phyloP scores from a whole-genome alignment of 2,888 invertebrate species.

The Neoscelio sp. region DNA sequence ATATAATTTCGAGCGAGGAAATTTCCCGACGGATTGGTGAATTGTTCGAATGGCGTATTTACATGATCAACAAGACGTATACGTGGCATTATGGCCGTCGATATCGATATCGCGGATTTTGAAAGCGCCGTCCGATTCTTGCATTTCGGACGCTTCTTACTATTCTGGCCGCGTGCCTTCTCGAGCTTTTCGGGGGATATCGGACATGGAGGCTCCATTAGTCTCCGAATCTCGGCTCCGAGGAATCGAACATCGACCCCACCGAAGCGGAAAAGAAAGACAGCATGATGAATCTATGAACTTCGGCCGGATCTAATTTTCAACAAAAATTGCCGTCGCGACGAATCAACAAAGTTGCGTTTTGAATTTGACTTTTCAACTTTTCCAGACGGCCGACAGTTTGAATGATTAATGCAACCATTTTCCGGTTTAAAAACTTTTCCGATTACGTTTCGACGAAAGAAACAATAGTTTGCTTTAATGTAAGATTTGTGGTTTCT shows the following conservation, averaged over 20 bases:
- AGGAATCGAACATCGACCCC: slow-evolving; percentile 47
- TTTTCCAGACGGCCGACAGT: not conserved
- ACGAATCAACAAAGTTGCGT: slow-evolving; percentile 29
- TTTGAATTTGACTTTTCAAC: slow-evolving; percentile 37
- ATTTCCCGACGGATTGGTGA: slow-evolving; percentile 7
- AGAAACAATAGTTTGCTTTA: too few relatives aligned
- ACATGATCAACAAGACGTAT: slow-evolving; percentile 22
- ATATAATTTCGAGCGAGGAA: not conserved
- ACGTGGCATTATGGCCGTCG: slow-evolving; percentile 15
- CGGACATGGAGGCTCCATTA: slow-evolving; percentile 69
- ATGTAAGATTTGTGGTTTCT: not conserved
- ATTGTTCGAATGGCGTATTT: slow-evolving; percentile 14
- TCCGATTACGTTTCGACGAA: not conserved
- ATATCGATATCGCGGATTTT: slow-evolving; percentile 41
- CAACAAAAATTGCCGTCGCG: slow-evolving; percentile 43
- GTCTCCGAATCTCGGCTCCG: slow-evolving; percentile 61
- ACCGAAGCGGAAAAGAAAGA: slow-evolving; percentile 49
- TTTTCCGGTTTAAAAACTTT: not conserved
- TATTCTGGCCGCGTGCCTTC: slow-evolving; percentile 67
- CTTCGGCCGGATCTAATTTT: slow-evolving; percentile 47
- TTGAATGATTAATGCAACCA: slow-evolving; percentile 25
- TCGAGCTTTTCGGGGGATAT: slow-evolving; percentile 44
- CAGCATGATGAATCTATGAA: slow-evolving; percentile 66
- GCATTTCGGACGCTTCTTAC: slow-evolving; percentile 55
- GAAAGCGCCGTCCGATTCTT: slow-evolving; percentile 34